Percentiles rank a stretch among this genome's conserved stretches.
Evolutionary conservation across 2,888 invertebrate genomes (phyloP).

Genomic region (Blomia tropicalis): DNA sequence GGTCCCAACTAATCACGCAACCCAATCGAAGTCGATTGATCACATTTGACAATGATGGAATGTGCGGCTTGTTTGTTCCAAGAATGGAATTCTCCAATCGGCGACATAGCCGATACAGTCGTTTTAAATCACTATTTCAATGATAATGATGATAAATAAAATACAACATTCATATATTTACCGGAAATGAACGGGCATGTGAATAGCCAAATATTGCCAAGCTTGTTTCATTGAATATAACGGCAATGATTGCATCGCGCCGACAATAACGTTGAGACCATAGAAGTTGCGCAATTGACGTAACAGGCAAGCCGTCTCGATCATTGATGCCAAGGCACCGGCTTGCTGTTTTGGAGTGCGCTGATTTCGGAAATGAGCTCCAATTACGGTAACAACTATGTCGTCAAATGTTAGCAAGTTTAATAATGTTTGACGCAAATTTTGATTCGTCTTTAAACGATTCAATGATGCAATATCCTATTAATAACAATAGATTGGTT

Average conservation of each 20-base stretch:
- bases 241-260: not conserved
- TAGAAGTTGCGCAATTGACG: conserved; percentile 7
- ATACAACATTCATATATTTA: too few relatives aligned
- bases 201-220: not conserved
- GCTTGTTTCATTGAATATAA: not conserved
- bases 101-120: not conserved
- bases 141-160: too few relatives aligned
- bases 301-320: conserved; percentile 3
- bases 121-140: conserved; percentile 12
- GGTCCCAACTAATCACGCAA: not conserved
- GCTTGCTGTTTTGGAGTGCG: not conserved
- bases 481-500: not conserved
- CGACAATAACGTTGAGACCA: not conserved
- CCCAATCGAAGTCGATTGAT: not conserved
- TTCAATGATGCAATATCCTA: conserved; percentile 1
- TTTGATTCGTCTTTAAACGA: not conserved
- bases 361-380: not conserved
- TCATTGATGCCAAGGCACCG: not conserved
- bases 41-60: not conserved
- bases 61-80: not conserved
- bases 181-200: not conserved
- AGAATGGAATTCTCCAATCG: not conserved
- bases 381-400: not conserved
- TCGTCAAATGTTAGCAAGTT: conserved; percentile 8
- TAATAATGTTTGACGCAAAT: not conserved